A percentile compares a stretch with the other conserved stretches of the same genome.
Evolutionary conservation across 2,113 vertebrate genomes (phyloP).

Genomic region (Elephantulus edwardii): DNA sequence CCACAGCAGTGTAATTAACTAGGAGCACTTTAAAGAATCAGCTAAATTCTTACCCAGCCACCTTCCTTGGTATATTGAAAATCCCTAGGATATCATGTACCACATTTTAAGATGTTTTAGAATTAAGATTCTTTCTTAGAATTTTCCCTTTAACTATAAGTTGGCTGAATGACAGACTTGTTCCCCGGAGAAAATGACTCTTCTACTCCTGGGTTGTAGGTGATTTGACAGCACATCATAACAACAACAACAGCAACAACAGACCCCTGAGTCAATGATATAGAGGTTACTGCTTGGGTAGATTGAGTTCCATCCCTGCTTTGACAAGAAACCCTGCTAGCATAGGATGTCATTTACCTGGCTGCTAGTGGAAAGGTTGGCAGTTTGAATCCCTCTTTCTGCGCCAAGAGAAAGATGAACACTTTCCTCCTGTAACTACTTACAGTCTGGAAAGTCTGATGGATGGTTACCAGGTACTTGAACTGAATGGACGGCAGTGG

Average conservation of each 20-base stretch:
- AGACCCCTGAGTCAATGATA: not conserved
- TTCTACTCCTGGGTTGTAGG: not conserved
- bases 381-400: no score
- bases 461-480: no score
- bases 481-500: no score
- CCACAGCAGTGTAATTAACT: not conserved
- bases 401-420: no score
- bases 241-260: no score
- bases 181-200: not conserved
- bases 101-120: not conserved
- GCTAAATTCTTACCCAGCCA: not conserved
- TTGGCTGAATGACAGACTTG: not conserved
- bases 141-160: not conserved
- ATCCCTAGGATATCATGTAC: not conserved
- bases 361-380: no score
- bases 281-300: not conserved
- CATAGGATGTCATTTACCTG: no score
- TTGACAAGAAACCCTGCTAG: no score
- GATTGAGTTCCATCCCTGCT: not conserved
- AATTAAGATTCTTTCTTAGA: not conserved
- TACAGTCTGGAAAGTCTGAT: no score
- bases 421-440: no score
- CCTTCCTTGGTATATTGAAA: not conserved
- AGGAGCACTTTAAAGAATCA: constrained; percentile 26
- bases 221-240: no score